These are phyloP conservation scores for Cryptoprocta ferox DNA, from an alignment of 2,797 vertebrate genomes.

Conservation along the genomic window DNA sequence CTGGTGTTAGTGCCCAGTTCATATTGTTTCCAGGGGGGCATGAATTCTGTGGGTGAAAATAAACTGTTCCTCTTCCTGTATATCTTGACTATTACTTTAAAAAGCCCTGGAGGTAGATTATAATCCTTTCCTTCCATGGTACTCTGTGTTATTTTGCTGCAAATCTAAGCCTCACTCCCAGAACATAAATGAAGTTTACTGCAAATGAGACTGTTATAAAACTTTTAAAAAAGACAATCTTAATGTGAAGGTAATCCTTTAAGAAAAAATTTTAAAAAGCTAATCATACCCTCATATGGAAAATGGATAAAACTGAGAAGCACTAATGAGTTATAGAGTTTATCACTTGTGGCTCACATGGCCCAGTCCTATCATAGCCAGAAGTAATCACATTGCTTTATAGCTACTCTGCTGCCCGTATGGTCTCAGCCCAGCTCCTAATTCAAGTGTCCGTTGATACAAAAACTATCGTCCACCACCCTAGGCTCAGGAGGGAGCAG, in stretches of 20 bases:
- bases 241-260: constrained; percentile 30
- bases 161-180: constrained; percentile 2
- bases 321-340: background rate
- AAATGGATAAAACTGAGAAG: background rate
- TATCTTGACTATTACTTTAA: constrained; percentile 51
- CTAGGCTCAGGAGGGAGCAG: background rate
- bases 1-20: constrained; percentile 67
- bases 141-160: constrained; percentile 61
- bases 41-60: constrained; percentile 72
- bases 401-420: background rate
- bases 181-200: constrained; percentile 55
- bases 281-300: background rate
- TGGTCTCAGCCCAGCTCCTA: constrained; percentile 9
- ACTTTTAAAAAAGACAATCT: constrained; percentile 1
- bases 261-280: background rate
- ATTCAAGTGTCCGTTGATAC: background rate
- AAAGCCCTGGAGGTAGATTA: background rate
- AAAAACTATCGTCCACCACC: background rate
- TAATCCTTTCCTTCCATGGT: constrained; percentile 60
- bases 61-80: constrained; percentile 54
- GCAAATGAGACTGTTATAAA: constrained; percentile 48
- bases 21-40: constrained; percentile 65
- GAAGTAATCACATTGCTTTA: constrained; percentile 56
- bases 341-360: background rate
- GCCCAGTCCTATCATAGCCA: background rate